Conservation (phyloP, 2,888 invertebrate genomes). For the Orthosia gothica region DNA sequence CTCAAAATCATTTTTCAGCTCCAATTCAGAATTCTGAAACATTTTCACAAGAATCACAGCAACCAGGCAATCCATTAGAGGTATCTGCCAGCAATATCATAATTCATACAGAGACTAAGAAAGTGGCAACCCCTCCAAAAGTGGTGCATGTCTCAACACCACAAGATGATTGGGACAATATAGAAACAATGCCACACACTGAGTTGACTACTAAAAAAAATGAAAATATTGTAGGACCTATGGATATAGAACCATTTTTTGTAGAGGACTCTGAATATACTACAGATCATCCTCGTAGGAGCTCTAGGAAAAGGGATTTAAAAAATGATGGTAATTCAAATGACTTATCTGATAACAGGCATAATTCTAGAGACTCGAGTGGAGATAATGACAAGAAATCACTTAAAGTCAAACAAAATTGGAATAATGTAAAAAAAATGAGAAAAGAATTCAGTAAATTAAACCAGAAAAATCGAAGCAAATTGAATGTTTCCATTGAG, state of each 20-base stretch:
- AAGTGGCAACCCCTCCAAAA: conserved; percentile 71
- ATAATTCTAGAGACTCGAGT: conserved; percentile 74
- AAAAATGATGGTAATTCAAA: conserved; percentile 66
- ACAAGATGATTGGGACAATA: conserved; percentile 88
- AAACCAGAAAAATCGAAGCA: conserved; percentile 83
- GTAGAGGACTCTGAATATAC: conserved; percentile 80
- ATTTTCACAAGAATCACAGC: conserved; percentile 73
- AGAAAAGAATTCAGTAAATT: conserved; percentile 87
- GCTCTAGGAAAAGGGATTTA: conserved; percentile 81
- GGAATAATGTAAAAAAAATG: conserved; percentile 88
- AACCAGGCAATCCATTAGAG: conserved; percentile 67
- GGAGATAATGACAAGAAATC: conserved; percentile 75
- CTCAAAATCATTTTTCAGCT: conserved; percentile 86
- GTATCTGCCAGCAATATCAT: conserved; percentile 79
- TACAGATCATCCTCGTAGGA: conserved; percentile 81
- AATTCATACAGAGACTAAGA: conserved; percentile 77
- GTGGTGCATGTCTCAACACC: conserved; percentile 73
- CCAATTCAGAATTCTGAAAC: conserved; percentile 75
- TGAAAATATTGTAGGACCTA: conserved; percentile 78
- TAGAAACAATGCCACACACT: conserved; percentile 81
- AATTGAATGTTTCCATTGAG: conserved; percentile 88
- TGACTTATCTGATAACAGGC: conserved; percentile 71
- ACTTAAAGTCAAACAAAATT: conserved; percentile 79
- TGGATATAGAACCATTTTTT: conserved; percentile 80
- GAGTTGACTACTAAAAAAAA: conserved; percentile 73